Evolutionary conservation across 1,140 invertebrate genomes (phyloP), one percentile per base, ranked within the genome.

Genomic region (Ectropis grisescens): DNA sequence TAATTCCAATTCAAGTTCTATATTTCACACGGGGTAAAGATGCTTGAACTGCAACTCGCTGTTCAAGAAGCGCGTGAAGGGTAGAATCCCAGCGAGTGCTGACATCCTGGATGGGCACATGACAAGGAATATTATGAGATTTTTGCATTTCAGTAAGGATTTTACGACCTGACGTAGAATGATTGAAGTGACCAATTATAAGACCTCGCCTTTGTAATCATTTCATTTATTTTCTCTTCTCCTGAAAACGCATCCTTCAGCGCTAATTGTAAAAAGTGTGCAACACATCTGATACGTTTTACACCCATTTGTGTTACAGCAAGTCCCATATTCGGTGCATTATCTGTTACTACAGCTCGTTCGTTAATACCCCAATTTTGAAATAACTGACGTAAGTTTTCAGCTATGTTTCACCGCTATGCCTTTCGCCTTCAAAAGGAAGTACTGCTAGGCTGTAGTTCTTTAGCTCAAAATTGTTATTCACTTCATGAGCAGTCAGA

Each of bases 301-400:
- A 38, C 11, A n/a, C 29, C 16, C 16, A 19, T 8, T 19, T 19
- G 16, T 19, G 16, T 32, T 15, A 38, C 19, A 31, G 13, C 37
- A 31, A 38, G 29, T 8, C 29, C 37, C 23, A 38, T 38, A 26
- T 38, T 38, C n/a, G 29, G 37, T 26, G 37, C 29, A 25, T 38
- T 31, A 25, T 38, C 33, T 13, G 33, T 35, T 13, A 27, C 33
- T 27, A 24, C 22, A 7, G 19, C 12, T 25, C 16, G 16, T 19
- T 19, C 16, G 16, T 19, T 8, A 8, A 19, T 19, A 19, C 3
- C 16, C 16, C 16, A 19, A 19, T 19, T 8, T 19, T 19, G 16
- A 19, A 19, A 19, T 19, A 19, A 19, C 16, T 19, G 16, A 19
- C 16, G 19, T 24, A 33, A 25, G 11, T 33, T 33, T 24, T 13